Conservation (phyloP, 2,888 invertebrate species). For the Drosophila birchii region DNA sequence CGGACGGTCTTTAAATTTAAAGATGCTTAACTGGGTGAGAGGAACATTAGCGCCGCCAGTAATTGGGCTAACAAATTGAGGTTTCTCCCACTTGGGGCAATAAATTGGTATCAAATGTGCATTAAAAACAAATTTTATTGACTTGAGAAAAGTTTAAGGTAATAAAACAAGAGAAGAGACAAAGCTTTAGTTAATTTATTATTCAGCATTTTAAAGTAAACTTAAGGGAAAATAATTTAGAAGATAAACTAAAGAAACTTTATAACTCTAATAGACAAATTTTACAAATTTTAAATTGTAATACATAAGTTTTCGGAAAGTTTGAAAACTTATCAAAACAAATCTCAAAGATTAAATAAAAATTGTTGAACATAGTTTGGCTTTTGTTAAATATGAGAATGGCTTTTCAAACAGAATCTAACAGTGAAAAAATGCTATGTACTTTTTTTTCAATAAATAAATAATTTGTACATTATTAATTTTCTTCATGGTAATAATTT, state of each 20-base stretch:
- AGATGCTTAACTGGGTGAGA: constrained; percentile 33
- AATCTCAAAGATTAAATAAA: background rate
- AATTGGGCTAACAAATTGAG: constrained; percentile 29
- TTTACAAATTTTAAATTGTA: too few species aligned
- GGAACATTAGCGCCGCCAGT: constrained; percentile 18
- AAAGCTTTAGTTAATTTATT: background rate
- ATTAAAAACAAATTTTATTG: constrained; percentile 5
- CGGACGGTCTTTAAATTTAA: constrained; percentile 22
- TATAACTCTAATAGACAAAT: too few species aligned
- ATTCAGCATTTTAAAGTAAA: background rate
- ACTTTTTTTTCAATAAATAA: background rate
- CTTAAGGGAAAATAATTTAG: background rate
- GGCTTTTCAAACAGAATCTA: background rate
- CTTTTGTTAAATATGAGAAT: background rate
- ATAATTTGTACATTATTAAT: constrained; percentile 13
- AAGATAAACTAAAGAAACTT: background rate
- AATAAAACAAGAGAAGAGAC: background rate
- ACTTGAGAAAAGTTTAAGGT: constrained; percentile 8
- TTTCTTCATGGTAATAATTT: constrained; percentile 23
- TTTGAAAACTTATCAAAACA: background rate
- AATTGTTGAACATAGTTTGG: background rate
- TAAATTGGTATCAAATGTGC: constrained; percentile 3
- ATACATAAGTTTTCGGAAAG: too few species aligned
- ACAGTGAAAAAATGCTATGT: constrained; percentile 4
- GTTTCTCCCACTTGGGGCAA: constrained; percentile 16